Evolutionary conservation across 2,888 invertebrate genomes (phyloP).

Genomic region (Mythimna ferrago): DNA sequence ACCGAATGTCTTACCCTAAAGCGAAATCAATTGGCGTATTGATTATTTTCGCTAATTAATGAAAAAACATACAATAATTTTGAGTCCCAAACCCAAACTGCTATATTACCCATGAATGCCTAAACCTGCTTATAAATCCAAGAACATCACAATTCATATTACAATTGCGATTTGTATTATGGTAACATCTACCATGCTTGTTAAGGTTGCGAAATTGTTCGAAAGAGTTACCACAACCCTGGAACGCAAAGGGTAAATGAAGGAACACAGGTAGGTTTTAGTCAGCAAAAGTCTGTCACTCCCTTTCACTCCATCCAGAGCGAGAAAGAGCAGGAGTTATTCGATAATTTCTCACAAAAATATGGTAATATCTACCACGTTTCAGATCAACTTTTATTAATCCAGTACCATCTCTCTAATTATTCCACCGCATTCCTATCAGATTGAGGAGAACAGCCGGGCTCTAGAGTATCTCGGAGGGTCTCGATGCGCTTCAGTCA

Average conservation of each 20-base stretch:
- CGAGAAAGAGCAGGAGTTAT: neutral
- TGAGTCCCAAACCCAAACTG: conserved; percentile 6
- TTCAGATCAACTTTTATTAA: neutral
- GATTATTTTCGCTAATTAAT: conserved; percentile 1
- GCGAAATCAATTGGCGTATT: conserved; percentile 3
- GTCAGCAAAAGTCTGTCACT: neutral
- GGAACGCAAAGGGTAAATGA: too few species aligned
- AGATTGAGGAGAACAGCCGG: conserved; percentile 99
- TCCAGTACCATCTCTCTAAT: neutral
- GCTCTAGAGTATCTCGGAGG: conserved; percentile 96
- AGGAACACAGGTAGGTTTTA: too few species aligned
- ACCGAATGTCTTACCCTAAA: neutral
- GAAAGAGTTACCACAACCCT: too few species aligned
- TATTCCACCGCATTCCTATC: conserved; percentile 45
- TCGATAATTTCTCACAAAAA: neutral
- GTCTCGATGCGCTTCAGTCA: conserved; percentile 94
- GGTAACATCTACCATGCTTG: too few species aligned
- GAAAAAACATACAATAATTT: neutral
- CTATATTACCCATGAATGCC: conserved; percentile 3
- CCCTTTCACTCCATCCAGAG: neutral
- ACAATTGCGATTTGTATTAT: too few species aligned
- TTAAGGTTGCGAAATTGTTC: too few species aligned
- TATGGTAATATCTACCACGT: neutral
- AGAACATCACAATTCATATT: too few species aligned
- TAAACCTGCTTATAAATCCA: too few species aligned